Evolutionary conservation across 2,113 vertebrate species (phyloP).

Genomic region (Marmota flaviventris): DNA sequence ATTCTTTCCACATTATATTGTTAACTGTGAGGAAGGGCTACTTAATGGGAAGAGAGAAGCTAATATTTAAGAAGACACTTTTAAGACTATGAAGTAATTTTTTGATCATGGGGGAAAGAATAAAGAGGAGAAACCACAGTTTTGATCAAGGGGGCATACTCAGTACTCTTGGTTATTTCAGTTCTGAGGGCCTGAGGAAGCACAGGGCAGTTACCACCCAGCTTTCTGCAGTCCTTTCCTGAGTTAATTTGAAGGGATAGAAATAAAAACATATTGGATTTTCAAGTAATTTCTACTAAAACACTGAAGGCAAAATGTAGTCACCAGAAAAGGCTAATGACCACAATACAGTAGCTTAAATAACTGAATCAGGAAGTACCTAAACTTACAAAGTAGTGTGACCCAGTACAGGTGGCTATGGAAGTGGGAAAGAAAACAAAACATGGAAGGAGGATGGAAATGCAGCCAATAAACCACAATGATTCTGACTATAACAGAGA

Average conservation of each 20-base stretch:
- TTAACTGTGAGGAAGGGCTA: neutral
- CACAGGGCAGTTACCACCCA: neutral
- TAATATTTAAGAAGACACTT: constrained; percentile 9
- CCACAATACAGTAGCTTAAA: neutral
- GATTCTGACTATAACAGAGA: neutral
- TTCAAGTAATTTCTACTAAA: constrained; percentile 50
- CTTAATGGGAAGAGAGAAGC: neutral
- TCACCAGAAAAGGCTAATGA: constrained; percentile 52
- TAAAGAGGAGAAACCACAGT: neutral
- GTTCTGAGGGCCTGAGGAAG: neutral
- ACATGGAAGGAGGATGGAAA: neutral
- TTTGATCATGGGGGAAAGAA: neutral
- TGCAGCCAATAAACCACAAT: neutral
- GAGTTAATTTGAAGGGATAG: constrained; percentile 1
- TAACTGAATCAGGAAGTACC: neutral
- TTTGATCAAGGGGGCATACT: neutral
- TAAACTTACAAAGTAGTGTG: neutral
- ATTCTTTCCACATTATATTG: constrained; percentile 15
- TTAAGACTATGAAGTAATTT: neutral
- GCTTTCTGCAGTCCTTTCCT: neutral
- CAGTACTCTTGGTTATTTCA: neutral
- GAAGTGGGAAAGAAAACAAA: neutral
- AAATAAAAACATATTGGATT: constrained; percentile 9
- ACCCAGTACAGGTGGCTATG: neutral
- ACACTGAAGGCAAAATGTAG: neutral